phyloP scores from a whole-genome alignment of 2,113 vertebrate species.

The Ageneiosus marmoratus region DNA sequence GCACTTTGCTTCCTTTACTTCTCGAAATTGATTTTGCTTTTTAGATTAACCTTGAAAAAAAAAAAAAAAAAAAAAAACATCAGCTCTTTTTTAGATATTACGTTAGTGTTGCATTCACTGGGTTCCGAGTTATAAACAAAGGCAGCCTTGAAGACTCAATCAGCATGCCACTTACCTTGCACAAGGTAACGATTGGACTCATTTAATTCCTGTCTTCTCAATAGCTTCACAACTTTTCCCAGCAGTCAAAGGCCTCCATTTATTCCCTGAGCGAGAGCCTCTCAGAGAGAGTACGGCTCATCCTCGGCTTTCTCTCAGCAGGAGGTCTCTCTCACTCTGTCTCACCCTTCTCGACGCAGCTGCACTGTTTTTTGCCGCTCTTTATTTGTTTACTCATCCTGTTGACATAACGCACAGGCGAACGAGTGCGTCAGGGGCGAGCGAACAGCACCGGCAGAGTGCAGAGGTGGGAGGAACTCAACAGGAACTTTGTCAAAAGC shows the following conservation, averaged over 20 bases:
- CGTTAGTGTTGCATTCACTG: constrained; percentile 3
- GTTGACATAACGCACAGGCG: constrained; percentile 36
- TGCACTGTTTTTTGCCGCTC: constrained; percentile 41
- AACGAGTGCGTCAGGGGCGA: constrained; percentile 26
- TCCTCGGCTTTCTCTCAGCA: constrained; percentile 31
- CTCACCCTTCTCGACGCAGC: constrained; percentile 31
- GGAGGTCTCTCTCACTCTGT: constrained; percentile 34
- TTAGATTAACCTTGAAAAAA: constrained; percentile 44
- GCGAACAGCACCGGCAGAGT: constrained; percentile 16
- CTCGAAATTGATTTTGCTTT: background rate
- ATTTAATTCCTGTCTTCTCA: constrained; percentile 26
- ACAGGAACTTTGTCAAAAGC: constrained; percentile 36
- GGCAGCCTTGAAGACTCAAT: constrained; percentile 28
- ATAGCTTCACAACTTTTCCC: constrained; percentile 32
- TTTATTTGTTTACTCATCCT: constrained; percentile 50
- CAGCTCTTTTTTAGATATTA: constrained; percentile 17
- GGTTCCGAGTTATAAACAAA: background rate
- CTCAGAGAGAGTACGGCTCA: constrained; percentile 7
- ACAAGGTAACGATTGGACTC: background rate
- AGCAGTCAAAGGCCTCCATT: constrained; percentile 35
- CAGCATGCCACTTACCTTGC: constrained; percentile 21
- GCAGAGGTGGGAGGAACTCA: constrained; percentile 51
- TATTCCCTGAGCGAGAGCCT: constrained; percentile 27
- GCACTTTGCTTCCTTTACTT: background rate
- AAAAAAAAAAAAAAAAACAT: constrained; percentile 29